A percentile compares a stretch with the other conserved stretches of the same genome.
These are phyloP conservation scores for Digitonthophagus gazella DNA, from an alignment of 2,888 invertebrate genomes.

Conservation along the genomic window DNA sequence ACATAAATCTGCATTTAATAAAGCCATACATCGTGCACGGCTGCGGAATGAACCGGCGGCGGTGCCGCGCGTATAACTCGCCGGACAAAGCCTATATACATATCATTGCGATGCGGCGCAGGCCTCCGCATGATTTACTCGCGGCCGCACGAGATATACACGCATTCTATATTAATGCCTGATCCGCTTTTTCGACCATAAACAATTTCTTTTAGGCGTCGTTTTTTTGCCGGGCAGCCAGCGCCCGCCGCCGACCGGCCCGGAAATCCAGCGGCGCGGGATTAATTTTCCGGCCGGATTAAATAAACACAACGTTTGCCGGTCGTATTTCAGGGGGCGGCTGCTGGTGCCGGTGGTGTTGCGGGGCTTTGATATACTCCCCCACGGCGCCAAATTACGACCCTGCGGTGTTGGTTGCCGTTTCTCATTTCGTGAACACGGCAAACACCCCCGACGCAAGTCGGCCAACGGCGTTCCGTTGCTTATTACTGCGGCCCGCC, in stretches of 20 bases:
- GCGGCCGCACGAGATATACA: slow-evolving; percentile 9
- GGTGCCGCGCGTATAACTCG: slow-evolving; percentile 13
- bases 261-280: slow-evolving; percentile 1
- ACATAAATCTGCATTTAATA: slow-evolving; percentile 50
- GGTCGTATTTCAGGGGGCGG: slow-evolving; percentile 46
- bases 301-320: slow-evolving; percentile 52
- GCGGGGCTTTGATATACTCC: slow-evolving; percentile 44
- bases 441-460: slow-evolving; percentile 8
- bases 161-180: slow-evolving; percentile 14
- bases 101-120: slow-evolving; percentile 15
- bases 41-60: slow-evolving; percentile 15
- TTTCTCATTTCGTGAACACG: slow-evolving; percentile 44
- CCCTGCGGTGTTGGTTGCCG: slow-evolving; percentile 44
- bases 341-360: slow-evolving; percentile 29
- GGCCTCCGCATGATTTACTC: slow-evolving; percentile 7
- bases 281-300: slow-evolving; percentile 33
- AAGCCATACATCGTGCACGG: slow-evolving; percentile 44
- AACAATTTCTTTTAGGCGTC: not conserved
- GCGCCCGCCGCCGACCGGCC: not conserved
- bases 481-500: slow-evolving; percentile 44
- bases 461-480: slow-evolving; percentile 46
- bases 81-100: slow-evolving; percentile 16
- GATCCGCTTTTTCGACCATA: slow-evolving; percentile 8
- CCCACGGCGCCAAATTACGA: slow-evolving; percentile 47
- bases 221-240: slow-evolving; percentile 1